These are phyloP conservation scores for Leptobrachium ailaonicum DNA, from an alignment of 2,113 vertebrate genomes.

Conservation along the genomic window DNA sequence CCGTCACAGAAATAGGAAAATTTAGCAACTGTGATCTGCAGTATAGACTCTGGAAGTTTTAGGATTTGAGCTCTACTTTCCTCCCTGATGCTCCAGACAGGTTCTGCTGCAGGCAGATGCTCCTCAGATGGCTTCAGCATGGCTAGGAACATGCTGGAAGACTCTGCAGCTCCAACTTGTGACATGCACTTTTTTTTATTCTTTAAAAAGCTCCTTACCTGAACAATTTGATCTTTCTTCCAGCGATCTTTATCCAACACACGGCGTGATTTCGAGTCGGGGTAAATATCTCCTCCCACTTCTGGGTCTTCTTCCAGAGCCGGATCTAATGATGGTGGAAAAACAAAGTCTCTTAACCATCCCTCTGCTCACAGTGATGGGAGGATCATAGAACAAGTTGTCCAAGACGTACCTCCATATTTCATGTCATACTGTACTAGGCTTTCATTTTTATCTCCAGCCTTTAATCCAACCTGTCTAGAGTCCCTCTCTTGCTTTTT, in stretches of 20 bases:
- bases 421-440: conserved; percentile 84
- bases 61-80: no score
- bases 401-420: conserved; percentile 82
- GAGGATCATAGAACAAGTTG: no score
- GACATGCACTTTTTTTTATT: no score
- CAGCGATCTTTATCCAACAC: conserved; percentile 90
- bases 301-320: conserved; percentile 59
- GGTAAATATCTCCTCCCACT: conserved; percentile 83
- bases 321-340: conserved; percentile 57
- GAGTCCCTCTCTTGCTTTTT: conserved; percentile 85
- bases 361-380: not conserved
- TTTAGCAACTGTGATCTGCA: no score
- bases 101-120: no score
- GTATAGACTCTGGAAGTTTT: no score
- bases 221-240: conserved; percentile 86
- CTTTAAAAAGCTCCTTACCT: conserved; percentile 61
- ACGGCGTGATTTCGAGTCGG: conserved; percentile 90
- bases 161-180: no score
- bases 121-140: no score
- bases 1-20: no score
- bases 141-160: no score
- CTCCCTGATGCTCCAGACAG: no score
- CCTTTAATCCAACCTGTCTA: conserved; percentile 69
- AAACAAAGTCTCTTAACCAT: not conserved
- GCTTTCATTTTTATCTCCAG: conserved; percentile 74